phyloP scores from a whole-genome alignment of 2,888 invertebrate genomes.

The Oconnorella tubifera region DNA sequence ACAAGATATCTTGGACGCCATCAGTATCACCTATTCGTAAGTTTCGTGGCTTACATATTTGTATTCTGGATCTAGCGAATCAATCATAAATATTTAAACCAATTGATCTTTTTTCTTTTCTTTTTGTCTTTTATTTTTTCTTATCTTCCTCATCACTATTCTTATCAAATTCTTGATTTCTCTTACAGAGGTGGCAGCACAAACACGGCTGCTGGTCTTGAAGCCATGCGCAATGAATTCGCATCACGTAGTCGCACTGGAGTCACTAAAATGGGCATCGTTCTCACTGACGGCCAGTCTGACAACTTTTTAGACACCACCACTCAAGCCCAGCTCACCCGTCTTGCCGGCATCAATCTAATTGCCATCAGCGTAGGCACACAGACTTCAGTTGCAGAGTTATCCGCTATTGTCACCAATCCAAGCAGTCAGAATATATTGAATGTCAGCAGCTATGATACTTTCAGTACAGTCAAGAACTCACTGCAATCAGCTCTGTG shows the following conservation, averaged over 20 bases:
- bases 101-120: too few species aligned
- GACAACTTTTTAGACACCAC: neutral
- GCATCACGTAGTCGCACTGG: neutral
- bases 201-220: neutral
- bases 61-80: too few species aligned
- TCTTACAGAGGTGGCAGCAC: neutral
- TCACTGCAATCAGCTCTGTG: conserved; percentile 27
- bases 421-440: conserved; percentile 36
- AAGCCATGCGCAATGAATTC: neutral
- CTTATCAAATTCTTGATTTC: neutral
- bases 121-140: too few species aligned
- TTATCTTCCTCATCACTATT: too few species aligned
- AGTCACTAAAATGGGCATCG: neutral
- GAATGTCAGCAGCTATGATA: conserved; percentile 15
- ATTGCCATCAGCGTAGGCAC: conserved; percentile 8
- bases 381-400: conserved; percentile 29
- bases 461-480: conserved; percentile 13
- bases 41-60: too few species aligned
- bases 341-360: conserved; percentile 11
- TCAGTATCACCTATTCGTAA: conserved; percentile 9
- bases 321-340: neutral
- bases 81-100: too few species aligned
- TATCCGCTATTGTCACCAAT: conserved; percentile 41
- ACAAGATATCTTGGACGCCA: neutral
- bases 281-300: conserved; percentile 3